These are phyloP conservation scores for Cirrhinus molitorella DNA, from an alignment of 2,797 vertebrate species.

Conservation along the genomic window DNA sequence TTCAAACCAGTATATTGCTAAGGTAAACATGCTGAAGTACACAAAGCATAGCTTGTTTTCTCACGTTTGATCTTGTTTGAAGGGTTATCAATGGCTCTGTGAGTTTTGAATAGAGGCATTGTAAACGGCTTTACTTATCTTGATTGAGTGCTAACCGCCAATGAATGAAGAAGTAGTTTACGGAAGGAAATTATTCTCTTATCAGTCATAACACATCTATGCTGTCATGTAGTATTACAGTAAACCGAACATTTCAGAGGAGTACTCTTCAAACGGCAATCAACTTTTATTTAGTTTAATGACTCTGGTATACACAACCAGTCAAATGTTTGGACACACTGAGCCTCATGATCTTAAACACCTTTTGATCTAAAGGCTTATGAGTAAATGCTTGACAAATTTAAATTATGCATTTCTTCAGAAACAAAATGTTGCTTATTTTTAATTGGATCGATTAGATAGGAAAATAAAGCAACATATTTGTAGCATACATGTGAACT, in stretches of 20 bases:
- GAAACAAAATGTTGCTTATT: not conserved
- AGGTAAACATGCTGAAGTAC: conserved; percentile 61
- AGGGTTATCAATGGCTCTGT: conserved; percentile 57
- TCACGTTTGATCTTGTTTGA: conserved; percentile 70
- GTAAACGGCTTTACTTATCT: conserved; percentile 70
- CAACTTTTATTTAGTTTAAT: conserved; percentile 13
- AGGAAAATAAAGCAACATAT: not conserved
- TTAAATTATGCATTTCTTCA: not conserved
- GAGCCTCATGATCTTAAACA: not conserved
- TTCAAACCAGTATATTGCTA: conserved; percentile 63
- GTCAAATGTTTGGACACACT: not conserved
- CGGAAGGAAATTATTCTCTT: conserved; percentile 14
- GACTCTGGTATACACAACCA: not conserved
- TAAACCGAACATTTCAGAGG: conserved; percentile 1
- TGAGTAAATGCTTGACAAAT: not conserved
- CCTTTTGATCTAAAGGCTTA: not conserved
- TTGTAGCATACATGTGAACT: not conserved
- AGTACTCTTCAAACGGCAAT: not conserved
- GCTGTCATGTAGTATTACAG: conserved; percentile 30
- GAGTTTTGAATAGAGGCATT: conserved; percentile 67
- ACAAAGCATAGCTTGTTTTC: conserved; percentile 55
- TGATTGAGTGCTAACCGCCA: conserved; percentile 67
- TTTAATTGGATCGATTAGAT: not conserved
- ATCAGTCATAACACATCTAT: conserved; percentile 36
- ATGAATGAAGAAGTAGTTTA: conserved; percentile 62